Evolutionary conservation across 1,140 invertebrate species (phyloP).

Genomic region (Phocides pigmalion): DNA sequence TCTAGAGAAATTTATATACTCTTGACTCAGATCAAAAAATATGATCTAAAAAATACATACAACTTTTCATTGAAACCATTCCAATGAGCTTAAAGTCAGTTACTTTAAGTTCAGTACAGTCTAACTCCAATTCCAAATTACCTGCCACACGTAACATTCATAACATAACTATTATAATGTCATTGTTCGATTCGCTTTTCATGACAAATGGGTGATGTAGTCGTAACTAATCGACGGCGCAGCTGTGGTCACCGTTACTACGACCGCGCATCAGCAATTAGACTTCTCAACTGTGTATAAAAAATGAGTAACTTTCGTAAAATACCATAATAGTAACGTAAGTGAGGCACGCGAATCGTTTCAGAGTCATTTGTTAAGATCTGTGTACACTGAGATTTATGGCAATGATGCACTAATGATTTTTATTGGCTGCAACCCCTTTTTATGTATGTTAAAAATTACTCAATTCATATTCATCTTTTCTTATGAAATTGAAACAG

Average conservation of each 20-base stretch:
- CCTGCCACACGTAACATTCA: background rate
- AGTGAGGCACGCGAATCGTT: constrained; percentile 45
- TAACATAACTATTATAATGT: constrained; percentile 16
- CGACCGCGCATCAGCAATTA: constrained; percentile 37
- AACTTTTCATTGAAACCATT: no score
- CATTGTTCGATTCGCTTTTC: constrained; percentile 31
- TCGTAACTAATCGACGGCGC: constrained; percentile 34
- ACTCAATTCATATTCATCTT: no score
- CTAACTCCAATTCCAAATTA: no score
- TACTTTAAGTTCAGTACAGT: no score
- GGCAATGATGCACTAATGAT: background rate
- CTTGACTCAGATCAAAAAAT: no score
- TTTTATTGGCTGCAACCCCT: no score
- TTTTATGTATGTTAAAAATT: no score
- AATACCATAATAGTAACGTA: constrained; percentile 65
- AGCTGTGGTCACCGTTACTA: constrained; percentile 44
- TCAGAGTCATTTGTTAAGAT: constrained; percentile 13
- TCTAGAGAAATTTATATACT: no score
- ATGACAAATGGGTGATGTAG: constrained; percentile 21
- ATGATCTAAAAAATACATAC: no score
- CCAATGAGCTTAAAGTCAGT: no score
- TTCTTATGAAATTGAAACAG: no score
- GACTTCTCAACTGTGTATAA: constrained; percentile 36
- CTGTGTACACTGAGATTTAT: background rate
- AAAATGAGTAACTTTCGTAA: constrained; percentile 60